Evolutionary conservation across 1,140 invertebrate species (phyloP), one percentile per base, ranked within the genome.

Genomic region (Cephus cinctus): DNA sequence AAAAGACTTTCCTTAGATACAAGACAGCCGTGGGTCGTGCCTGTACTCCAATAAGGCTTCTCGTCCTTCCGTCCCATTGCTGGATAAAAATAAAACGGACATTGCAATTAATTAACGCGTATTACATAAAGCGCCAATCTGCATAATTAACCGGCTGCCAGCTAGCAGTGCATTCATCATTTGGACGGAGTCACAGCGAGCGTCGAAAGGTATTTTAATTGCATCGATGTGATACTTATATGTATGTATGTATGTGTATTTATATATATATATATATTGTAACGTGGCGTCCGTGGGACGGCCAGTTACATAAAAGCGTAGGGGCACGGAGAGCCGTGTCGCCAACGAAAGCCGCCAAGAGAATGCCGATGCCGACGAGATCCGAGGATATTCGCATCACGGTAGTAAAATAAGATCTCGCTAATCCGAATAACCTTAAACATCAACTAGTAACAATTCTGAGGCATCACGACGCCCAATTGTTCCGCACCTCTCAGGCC

Each of bases 51-150:
- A 60, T 52, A 54, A 60, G 60, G 57, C 54, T 53, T 48, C 53
- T 47, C 51, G 62, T 60, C 64, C 56, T 65, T 64, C 43, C 61
- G 50, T 50, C 58, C 52, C 47, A 54, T 53, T n/a, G n/a, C 38
- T 57, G 53, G 46, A 14, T 9, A 62, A 58, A 56, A 55, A 60
- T 54, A 44, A 52, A 58, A 54, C 57, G 52, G 57, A 60, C 61
- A 58, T 59, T 59, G 57, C 57, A 64, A 61, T 65, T 65, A 65
- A 66, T 66, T 68, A 68, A 64, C 61, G 57, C 53, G 54, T 54
- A 57, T 65, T 63, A 64, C 57, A 61, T 65, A 64, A 64, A 63
- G 57, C 54, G 55, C 46, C 58, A 63, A 65, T 68, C 58, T 68
- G 61, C 65, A 68, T 66, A 65, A 65, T 65, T 62, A 60, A 61